Evolutionary conservation across 2,888 invertebrate genomes (phyloP), one percentile per base, ranked within the genome.

Genomic region (Panopea generosa): DNA sequence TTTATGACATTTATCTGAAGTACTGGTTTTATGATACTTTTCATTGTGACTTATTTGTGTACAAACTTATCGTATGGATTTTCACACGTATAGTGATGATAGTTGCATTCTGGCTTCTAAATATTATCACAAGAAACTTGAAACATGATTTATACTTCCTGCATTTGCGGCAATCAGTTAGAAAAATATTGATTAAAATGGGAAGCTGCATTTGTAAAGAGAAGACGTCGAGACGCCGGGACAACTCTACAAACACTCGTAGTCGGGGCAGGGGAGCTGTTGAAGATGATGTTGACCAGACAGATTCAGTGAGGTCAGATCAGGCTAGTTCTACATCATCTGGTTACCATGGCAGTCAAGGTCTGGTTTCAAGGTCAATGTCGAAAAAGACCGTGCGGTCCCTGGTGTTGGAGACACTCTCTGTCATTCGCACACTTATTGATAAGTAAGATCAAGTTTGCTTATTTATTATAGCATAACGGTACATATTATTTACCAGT

Each of bases 121-220:
- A 72, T 29, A 63, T 63, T 47, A 18, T 66, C 24, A 43, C 27
- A 14, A 26, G 33, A 40, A 43, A 47, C 26, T n/a, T 55, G 14
- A 22, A 33, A 18, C 53, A 26, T 26, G 45, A 16, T 9, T 43
- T 22, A n/a, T 16, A 40, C 24, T 33, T 14, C 55, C 38, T 24
- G 40, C 33, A 24, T 16, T 16, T 56, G n/a, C 22, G 20, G 20
- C 29, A 29, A 24, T 27, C 26, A 16, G 26, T 53, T 14, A 24
- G 16, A n/a, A 16, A 2, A 27, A 16, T 14, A 14, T 70, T 24
- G 20, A 18, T 50, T 26, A 78, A 50, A 14, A 96, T 96, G 96
- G 96, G 96, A 92, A 94, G 94, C 93, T 96, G 96, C 93, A 95
- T 96, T 92, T 96, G 96, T 92, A 96, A 95, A 92, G 94, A 95